These are phyloP conservation scores for Hypomecis punctinalis DNA, from an alignment of 2,888 invertebrate species.

Conservation along the genomic window DNA sequence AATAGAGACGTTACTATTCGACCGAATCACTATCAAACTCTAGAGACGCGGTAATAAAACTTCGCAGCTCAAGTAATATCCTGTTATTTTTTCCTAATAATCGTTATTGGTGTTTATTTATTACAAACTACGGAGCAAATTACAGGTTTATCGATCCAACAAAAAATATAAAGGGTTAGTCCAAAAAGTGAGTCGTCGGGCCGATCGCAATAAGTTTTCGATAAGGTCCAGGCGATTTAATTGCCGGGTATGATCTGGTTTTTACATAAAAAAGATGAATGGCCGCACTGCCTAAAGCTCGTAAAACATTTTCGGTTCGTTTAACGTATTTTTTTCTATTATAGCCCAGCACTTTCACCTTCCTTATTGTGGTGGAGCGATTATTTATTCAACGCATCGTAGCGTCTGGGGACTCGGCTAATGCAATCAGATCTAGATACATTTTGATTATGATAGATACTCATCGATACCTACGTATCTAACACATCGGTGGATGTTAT, in stretches of 20 bases:
- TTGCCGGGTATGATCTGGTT: constrained; percentile 84
- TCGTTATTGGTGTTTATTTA: constrained; percentile 85
- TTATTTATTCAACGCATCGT: constrained; percentile 72
- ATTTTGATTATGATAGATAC: constrained; percentile 66
- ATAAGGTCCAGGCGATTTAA: constrained; percentile 84
- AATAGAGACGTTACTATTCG: constrained; percentile 81
- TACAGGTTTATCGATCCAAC: constrained; percentile 81
- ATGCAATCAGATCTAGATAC: constrained; percentile 72
- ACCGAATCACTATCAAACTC: constrained; percentile 66
- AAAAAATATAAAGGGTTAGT: constrained; percentile 83
- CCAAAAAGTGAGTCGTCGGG: constrained; percentile 84
- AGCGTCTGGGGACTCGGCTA: constrained; percentile 55
- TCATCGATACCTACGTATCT: constrained; percentile 48
- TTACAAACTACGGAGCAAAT: constrained; percentile 81
- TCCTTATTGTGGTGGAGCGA: constrained; percentile 60
- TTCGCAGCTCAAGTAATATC: constrained; percentile 76
- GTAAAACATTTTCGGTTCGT: constrained; percentile 75
- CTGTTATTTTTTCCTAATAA: constrained; percentile 84
- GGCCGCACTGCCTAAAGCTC: constrained; percentile 76
- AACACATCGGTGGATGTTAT: constrained; percentile 47
- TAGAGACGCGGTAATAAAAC: constrained; percentile 76
- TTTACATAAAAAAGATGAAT: constrained; percentile 84
- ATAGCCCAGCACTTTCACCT: constrained; percentile 77
- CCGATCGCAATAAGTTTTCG: constrained; percentile 85
- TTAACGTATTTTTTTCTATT: constrained; percentile 75